These are phyloP conservation scores for Apodemia zela DNA, from an alignment of 2,888 invertebrate species.

Conservation along the genomic window DNA sequence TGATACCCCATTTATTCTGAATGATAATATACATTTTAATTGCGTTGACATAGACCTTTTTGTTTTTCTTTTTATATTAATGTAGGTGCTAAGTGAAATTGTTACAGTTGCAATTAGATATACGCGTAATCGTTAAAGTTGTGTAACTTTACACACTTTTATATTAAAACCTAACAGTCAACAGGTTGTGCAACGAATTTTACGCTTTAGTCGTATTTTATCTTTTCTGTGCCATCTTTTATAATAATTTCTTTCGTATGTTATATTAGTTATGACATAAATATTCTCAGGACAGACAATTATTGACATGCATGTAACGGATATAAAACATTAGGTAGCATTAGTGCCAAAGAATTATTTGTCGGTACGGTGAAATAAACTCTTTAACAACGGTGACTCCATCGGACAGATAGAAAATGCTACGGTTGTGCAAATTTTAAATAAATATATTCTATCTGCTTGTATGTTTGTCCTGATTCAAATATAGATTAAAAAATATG, in stretches of 20 bases:
- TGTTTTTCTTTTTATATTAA: background rate
- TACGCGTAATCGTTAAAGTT: slow-evolving; percentile 24
- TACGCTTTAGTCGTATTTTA: slow-evolving; percentile 31
- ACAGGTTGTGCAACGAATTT: slow-evolving; percentile 61
- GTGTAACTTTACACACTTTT: slow-evolving; percentile 17
- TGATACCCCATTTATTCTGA: background rate
- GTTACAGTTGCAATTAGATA: slow-evolving; percentile 23
- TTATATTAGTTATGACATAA: background rate
- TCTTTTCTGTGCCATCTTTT: slow-evolving; percentile 43
- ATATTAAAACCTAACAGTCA: slow-evolving; percentile 20
- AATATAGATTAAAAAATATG: slow-evolving; percentile 1
- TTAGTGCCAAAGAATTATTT: too few species aligned
- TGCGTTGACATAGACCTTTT: background rate
- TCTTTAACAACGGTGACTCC: too few species aligned
- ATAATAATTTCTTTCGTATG: slow-evolving; percentile 27
- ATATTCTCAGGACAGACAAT: background rate
- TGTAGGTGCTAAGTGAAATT: slow-evolving; percentile 22
- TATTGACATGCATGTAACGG: background rate
- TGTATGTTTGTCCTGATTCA: background rate
- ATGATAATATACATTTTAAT: background rate
- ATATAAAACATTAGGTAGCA: background rate
- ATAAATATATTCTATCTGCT: too few species aligned
- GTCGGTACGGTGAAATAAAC: too few species aligned
- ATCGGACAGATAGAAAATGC: too few species aligned
- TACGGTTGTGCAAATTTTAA: too few species aligned